Evolutionary conservation across 2,113 vertebrate species (phyloP), one percentile per base, ranked within the genome.

Genomic region (Nothobranchius furzeri): DNA sequence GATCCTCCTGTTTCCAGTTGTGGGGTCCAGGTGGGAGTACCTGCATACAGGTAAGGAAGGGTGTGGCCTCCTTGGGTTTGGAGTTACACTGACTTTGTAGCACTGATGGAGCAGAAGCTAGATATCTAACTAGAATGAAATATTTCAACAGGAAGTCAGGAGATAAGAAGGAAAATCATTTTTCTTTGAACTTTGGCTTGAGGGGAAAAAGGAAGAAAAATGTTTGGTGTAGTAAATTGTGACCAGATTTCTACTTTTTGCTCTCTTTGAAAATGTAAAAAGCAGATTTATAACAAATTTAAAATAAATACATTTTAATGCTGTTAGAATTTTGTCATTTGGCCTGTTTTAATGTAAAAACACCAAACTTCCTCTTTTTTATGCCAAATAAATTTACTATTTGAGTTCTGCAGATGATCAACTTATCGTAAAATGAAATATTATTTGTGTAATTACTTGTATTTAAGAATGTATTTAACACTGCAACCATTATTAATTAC

Each of bases 21-120:
- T 59, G 85, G 66, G 79, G 77, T 81, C 75, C 85, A 83, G 88
- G 77, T 89, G 82, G 84, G 88, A 85, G 66, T 73, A 92, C 90
- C 91, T 92, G 89, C 61, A 47, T 56, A 69, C 91, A 92, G 90
- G 92, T 93, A 91, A 83, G 86, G 85, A 91, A 83, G 86, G 85
- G 83, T 82, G 88, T 84, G 87, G 65, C 71, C 72, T 46, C 7
- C 12, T 71, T 46, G 30, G 51, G 40, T 30, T 58, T 37, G 14
- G 20, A 46, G 43, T 64, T 57, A 50, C 50, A 64, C 24, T 55
- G 30, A 12, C 30, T 60, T 57, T 64, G 35, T 48, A 15, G 7
- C 1, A 57, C 43, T 49, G 46, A 10, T 56, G 47, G 51, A 15
- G 0, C 9, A 25, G 15, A 63, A 37, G 25, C 1, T 12, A 45